Evolutionary conservation across 1,140 invertebrate species (phyloP).

Genomic region (Sitodiplosis mosellana): DNA sequence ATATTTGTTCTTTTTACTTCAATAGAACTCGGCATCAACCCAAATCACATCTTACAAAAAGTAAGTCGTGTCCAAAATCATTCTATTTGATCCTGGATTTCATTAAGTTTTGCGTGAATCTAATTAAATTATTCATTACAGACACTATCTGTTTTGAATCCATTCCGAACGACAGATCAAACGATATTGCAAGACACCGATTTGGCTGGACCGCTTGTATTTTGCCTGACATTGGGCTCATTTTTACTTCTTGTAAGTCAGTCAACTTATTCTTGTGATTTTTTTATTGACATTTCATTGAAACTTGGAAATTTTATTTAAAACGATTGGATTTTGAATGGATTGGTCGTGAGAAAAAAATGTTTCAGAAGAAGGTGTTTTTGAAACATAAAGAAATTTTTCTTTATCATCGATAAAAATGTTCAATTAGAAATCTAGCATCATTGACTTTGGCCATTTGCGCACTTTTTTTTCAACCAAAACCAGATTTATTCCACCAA

Average conservation of each 20-base stretch:
- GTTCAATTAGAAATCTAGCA: background rate
- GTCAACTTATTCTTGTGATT: too few species aligned
- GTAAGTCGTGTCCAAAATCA: background rate
- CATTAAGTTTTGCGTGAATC: too few species aligned
- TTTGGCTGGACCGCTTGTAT: conserved; percentile 62
- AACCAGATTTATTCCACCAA: too few species aligned
- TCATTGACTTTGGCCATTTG: conserved; percentile 1
- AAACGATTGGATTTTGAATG: background rate
- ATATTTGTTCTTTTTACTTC: too few species aligned
- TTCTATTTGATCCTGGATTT: background rate
- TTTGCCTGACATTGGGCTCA: conserved; percentile 59
- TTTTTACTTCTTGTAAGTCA: conserved; percentile 30
- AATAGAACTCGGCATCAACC: too few species aligned
- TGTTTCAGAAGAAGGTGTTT: too few species aligned
- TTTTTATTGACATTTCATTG: background rate
- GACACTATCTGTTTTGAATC: conserved; percentile 62
- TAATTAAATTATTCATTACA: conserved; percentile 26
- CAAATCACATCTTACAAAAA: too few species aligned
- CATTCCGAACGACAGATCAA: conserved; percentile 38
- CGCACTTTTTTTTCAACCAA: too few species aligned
- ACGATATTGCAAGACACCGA: conserved; percentile 54
- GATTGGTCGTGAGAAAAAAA: background rate
- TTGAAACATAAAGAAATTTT: too few species aligned
- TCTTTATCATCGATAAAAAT: too few species aligned
- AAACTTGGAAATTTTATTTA: background rate